phyloP scores from a whole-genome alignment of 2,797 vertebrate genomes.

The Poecilia wingei region DNA sequence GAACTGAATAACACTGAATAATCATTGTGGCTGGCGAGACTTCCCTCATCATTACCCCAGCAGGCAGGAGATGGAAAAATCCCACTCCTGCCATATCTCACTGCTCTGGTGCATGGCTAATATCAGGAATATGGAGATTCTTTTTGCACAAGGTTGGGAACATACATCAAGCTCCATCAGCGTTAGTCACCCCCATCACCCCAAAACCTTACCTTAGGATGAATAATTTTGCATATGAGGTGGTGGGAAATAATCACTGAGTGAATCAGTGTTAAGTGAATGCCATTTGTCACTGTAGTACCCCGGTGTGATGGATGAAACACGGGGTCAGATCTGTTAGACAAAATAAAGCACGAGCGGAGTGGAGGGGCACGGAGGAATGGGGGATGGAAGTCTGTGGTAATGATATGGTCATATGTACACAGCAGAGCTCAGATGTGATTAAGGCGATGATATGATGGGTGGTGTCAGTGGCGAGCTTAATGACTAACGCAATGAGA shows the following conservation, averaged over 20 bases:
- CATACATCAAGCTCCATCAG: constrained; percentile 63
- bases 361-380: constrained; percentile 26
- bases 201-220: constrained; percentile 45
- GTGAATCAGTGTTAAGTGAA: constrained; percentile 57
- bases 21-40: constrained; percentile 59
- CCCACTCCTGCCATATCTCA: constrained; percentile 47
- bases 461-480: constrained; percentile 73
- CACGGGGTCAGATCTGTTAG: constrained; percentile 49
- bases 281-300: constrained; percentile 59
- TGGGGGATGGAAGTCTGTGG: constrained; percentile 52
- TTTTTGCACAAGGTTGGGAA: constrained; percentile 42
- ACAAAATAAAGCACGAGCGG: constrained; percentile 37
- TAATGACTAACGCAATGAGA: constrained; percentile 78
- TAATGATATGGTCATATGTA: constrained; percentile 77
- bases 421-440: constrained; percentile 74
- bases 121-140: constrained; percentile 38
- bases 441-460: constrained; percentile 77
- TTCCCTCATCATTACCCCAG: constrained; percentile 69
- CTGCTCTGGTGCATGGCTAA: constrained; percentile 48
- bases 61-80: constrained; percentile 64
- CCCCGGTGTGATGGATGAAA: constrained; percentile 60
- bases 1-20: constrained; percentile 43
- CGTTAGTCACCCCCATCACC: constrained; percentile 49
- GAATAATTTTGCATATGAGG: constrained; percentile 68
- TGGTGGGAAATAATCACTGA: constrained; percentile 55